Percentiles rank a stretch among this genome's conserved stretches.
These are phyloP conservation scores for Struthidea cinerea DNA, from an alignment of 2,113 vertebrate species.

Conservation along the genomic window DNA sequence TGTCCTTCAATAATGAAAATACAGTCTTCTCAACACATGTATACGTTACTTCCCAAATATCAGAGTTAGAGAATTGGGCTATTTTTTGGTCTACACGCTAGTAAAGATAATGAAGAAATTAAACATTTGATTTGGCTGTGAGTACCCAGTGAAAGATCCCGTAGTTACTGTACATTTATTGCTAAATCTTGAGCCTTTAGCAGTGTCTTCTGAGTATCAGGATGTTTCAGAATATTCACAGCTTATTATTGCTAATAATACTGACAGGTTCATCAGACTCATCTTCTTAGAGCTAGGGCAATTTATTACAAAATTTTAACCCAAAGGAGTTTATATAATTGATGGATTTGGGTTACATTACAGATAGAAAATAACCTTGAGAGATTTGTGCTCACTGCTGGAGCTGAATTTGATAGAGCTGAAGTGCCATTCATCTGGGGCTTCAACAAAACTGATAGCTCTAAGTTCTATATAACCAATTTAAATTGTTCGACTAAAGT, in stretches of 20 bases:
- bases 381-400: background rate
- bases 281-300: background rate
- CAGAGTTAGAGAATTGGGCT: background rate
- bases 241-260: background rate
- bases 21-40: background rate
- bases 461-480: background rate
- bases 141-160: background rate
- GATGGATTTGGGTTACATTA: conserved; percentile 46
- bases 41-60: background rate
- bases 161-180: background rate
- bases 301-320: conserved; percentile 40
- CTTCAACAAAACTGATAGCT: conserved; percentile 24
- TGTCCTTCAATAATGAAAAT: background rate
- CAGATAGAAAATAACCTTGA: conserved; percentile 32
- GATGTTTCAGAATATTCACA: conserved; percentile 2
- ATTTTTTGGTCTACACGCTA: background rate
- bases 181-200: background rate
- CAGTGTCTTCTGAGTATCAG: background rate
- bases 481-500: conserved; percentile 39
- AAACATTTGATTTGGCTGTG: background rate
- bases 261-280: conserved; percentile 39
- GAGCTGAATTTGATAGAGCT: background rate
- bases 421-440: background rate
- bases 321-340: conserved; percentile 43
- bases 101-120: background rate